phyloP scores from a whole-genome alignment of 2,888 invertebrate genomes.

The Cynaeus angustus region DNA sequence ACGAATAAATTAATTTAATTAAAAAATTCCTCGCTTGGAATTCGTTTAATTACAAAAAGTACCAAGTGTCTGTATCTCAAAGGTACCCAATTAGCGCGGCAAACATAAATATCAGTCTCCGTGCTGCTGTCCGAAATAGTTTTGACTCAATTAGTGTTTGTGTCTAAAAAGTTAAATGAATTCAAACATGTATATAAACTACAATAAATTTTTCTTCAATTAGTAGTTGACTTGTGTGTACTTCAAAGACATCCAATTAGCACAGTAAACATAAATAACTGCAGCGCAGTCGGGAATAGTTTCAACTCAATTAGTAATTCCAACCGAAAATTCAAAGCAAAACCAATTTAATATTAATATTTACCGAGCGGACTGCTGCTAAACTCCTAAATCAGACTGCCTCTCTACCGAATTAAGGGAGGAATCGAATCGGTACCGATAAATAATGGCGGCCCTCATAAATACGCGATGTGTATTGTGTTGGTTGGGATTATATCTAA shows the following conservation, averaged over 20 bases:
- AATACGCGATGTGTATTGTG: constrained; percentile 44
- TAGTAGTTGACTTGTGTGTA: too few species aligned
- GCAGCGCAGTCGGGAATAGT: constrained; percentile 38
- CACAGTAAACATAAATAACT: constrained; percentile 41
- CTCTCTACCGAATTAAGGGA: constrained; percentile 28
- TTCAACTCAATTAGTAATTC: constrained; percentile 46
- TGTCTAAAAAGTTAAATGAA: constrained; percentile 21
- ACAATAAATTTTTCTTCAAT: too few species aligned
- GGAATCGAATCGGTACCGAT: constrained; percentile 35
- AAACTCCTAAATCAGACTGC: constrained; percentile 41
- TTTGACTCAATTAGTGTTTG: constrained; percentile 42
- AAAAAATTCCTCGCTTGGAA: constrained; percentile 25
- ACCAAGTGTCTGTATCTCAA: constrained; percentile 28
- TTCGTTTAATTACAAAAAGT: constrained; percentile 37
- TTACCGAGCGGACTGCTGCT: constrained; percentile 33
- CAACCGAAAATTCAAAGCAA: constrained; percentile 42
- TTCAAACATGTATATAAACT: too few species aligned
- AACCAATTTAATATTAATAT: constrained; percentile 47
- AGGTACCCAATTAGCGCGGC: constrained; percentile 41
- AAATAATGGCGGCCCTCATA: constrained; percentile 42
- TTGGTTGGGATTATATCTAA: constrained; percentile 47
- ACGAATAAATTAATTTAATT: constrained; percentile 42
- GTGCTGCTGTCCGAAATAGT: constrained; percentile 31
- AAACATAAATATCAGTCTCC: constrained; percentile 35
- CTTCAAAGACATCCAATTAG: constrained; percentile 41